Evolutionary conservation across 1,140 invertebrate genomes (phyloP).

Genomic region (Drosophila kikkawai): DNA sequence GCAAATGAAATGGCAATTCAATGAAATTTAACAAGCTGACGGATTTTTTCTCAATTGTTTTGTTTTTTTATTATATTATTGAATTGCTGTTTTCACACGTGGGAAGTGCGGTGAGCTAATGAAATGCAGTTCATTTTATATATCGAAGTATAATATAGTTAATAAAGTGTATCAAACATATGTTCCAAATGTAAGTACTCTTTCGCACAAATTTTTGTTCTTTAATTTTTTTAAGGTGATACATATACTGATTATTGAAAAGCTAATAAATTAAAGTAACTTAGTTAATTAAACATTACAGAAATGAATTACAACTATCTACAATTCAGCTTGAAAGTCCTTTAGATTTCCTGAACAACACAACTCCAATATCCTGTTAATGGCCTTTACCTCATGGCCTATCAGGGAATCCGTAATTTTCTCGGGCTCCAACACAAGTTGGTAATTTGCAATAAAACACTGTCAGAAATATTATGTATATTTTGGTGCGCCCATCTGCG

Average conservation of each 20-base stretch:
- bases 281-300: no score
- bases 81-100: constrained; percentile 34
- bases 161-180: constrained; percentile 34
- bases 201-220: background rate
- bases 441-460: constrained; percentile 60
- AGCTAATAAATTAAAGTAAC: background rate
- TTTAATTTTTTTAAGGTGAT: constrained; percentile 6
- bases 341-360: background rate
- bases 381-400: constrained; percentile 3
- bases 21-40: constrained; percentile 52
- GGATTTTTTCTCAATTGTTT: constrained; percentile 31
- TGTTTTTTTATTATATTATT: constrained; percentile 27
- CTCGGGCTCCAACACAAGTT: constrained; percentile 5
- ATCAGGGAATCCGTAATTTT: constrained; percentile 20
- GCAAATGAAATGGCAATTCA: constrained; percentile 64
- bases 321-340: background rate
- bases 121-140: constrained; percentile 41
- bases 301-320: background rate
- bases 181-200: constrained; percentile 1
- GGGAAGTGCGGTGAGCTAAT: constrained; percentile 41
- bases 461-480: constrained; percentile 55
- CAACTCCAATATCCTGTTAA: constrained; percentile 10
- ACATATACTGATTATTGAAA: background rate
- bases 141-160: constrained; percentile 25
- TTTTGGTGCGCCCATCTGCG: constrained; percentile 45